Evolutionary conservation across 2,113 vertebrate genomes (phyloP).

Genomic region (Leptobrachium leishanense): DNA sequence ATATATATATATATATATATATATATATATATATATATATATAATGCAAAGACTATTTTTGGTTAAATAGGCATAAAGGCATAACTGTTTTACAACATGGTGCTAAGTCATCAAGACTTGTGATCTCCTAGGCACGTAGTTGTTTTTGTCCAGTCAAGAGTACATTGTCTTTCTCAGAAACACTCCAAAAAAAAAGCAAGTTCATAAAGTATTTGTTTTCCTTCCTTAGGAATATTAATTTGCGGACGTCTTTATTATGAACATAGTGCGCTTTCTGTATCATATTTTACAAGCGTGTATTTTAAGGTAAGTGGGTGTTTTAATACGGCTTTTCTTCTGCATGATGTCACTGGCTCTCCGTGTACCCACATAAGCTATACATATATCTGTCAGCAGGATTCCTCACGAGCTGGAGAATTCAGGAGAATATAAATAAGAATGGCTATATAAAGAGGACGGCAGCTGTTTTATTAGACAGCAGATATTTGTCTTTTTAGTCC

Average conservation of each 20-base stretch:
- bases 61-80: too few relatives aligned
- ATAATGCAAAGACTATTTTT: too few relatives aligned
- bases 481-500: slow-evolving; percentile 39
- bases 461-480: slow-evolving; percentile 50
- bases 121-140: too few relatives aligned
- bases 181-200: too few relatives aligned
- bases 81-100: too few relatives aligned
- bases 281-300: slow-evolving; percentile 2
- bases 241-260: not conserved
- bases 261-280: not conserved
- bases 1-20: too few relatives aligned
- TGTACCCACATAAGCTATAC: slow-evolving; percentile 24
- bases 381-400: slow-evolving; percentile 46
- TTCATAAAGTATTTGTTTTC: too few relatives aligned
- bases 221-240: not conserved
- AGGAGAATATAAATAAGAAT: slow-evolving; percentile 34
- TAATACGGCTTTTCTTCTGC: slow-evolving; percentile 15
- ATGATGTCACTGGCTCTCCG: slow-evolving; percentile 27
- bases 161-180: too few relatives aligned
- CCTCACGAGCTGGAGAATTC: slow-evolving; percentile 33
- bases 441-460: slow-evolving; percentile 2
- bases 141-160: too few relatives aligned
- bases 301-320: not conserved
- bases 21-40: too few relatives aligned
- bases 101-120: too few relatives aligned